Base-by-base conservation (phyloP, 2,113 vertebrate genomes). In the Entelurus aequoreus region DNA sequence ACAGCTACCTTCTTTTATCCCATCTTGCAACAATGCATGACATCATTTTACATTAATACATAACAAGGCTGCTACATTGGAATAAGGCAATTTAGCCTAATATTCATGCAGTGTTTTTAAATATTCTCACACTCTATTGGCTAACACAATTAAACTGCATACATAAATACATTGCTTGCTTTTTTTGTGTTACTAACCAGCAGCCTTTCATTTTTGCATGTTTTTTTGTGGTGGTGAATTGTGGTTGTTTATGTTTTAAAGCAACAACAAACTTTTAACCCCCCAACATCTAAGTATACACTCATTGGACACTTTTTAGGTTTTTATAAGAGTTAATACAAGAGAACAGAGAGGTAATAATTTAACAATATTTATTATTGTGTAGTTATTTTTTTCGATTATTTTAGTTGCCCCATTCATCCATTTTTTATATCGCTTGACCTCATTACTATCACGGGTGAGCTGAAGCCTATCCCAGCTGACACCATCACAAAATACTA, bases 1-100 rank as follows among this genome's bases (percentile, higher is more conserved):
- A 91, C 90, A 92, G 90, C 90, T 88, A 81, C 84, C 69, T 65
- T 71, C 71, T 72, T 74, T 68, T 70, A 68, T 71, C 65, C 81
- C 80, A 82, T 71, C 75, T 69, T 80, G 71, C 83, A 82, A 71
- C 72, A 75, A 67, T 84, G 88, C 87, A 90, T 88, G 87, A 49
- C 54, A 63, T 74, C 65, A 61, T 69, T 70, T 51, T 48, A 54
- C 66, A 53, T 54, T 75, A 71, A 67, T 60, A 28, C 66, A 52
- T 63, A 77, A 75, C 58, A 1, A 3, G 40, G 12, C 9, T 3
- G 19, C 40, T 64, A 37, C 52, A 77, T 8, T 47, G 64, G 78
- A 78, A 76, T 19, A 71, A 74, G 77, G 80, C 74, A 83, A 73
- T 76, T 60, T 63, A 13, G 5, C 16, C 38, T 42, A 16, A 53